phyloP scores from a whole-genome alignment of 2,113 vertebrate genomes.

The Brienomyrus brachyistius region DNA sequence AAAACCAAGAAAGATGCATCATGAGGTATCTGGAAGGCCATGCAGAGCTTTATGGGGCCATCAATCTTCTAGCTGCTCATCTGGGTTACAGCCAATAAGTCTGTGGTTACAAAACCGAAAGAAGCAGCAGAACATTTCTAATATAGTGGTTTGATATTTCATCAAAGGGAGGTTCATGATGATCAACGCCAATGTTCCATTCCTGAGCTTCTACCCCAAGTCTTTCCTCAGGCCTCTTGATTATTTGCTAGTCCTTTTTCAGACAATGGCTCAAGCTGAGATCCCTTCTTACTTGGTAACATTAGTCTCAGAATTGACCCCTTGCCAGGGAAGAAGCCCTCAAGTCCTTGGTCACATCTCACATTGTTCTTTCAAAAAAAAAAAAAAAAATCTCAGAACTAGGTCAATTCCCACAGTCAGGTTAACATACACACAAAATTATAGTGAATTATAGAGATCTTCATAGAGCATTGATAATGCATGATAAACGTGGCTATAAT shows the following conservation, averaged over 20 bases:
- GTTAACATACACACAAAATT: not conserved
- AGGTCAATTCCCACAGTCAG: not conserved
- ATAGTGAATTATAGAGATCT: too few relatives aligned
- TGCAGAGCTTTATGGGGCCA: not conserved
- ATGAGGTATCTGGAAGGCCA: not conserved
- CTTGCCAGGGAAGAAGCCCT: not conserved
- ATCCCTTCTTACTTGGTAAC: not conserved
- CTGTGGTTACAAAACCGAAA: not conserved
- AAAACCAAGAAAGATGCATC: not conserved
- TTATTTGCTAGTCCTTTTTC: not conserved
- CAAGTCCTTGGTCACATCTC: not conserved
- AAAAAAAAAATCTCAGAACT: too few relatives aligned
- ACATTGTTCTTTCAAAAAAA: not conserved
- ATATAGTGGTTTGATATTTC: not conserved
- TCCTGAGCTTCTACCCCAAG: not conserved
- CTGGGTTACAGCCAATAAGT: too few relatives aligned
- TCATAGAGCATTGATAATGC: too few relatives aligned
- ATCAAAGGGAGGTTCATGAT: not conserved
- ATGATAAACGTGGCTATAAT: too few relatives aligned
- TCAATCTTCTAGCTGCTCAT: too few relatives aligned
- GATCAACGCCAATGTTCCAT: not conserved
- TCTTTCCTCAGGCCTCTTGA: not conserved
- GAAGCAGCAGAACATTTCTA: not conserved
- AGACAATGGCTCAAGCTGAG: not conserved
- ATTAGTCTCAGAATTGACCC: not conserved